A percentile compares a stretch with the other conserved stretches of the same genome.
Evolutionary conservation across 2,888 invertebrate genomes (phyloP).

Genomic region (Meliscaeva auricollis): DNA sequence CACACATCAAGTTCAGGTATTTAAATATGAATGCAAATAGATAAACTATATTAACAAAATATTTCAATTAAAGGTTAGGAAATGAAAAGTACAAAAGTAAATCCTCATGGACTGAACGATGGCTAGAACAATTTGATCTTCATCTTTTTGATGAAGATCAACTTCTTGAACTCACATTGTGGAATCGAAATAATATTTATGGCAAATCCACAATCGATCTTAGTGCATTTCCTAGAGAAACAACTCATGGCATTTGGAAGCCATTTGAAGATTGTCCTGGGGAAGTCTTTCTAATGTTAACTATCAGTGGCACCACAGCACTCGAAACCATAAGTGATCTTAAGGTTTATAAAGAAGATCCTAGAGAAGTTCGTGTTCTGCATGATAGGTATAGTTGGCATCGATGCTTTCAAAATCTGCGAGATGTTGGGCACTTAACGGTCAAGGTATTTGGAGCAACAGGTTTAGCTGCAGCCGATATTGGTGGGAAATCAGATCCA

Average conservation of each 20-base stretch:
- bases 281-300: slow-evolving; percentile 94
- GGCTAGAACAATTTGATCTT: slow-evolving; percentile 99
- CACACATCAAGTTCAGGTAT: slow-evolving; percentile 98
- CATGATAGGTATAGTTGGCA: slow-evolving; percentile 86
- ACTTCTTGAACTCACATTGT: slow-evolving; percentile 95
- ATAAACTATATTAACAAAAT: background rate
- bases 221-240: slow-evolving; percentile 92
- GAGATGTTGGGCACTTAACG: slow-evolving; percentile 96
- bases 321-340: slow-evolving; percentile 97
- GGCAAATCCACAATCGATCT: slow-evolving; percentile 94
- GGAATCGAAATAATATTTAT: slow-evolving; percentile 85
- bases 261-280: slow-evolving; percentile 94
- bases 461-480: slow-evolving; percentile 97
- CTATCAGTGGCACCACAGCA: slow-evolving; percentile 97
- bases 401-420: slow-evolving; percentile 89
- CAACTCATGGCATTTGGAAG: slow-evolving; percentile 95
- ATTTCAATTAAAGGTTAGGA: slow-evolving; percentile 89
- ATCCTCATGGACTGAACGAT: slow-evolving; percentile 93
- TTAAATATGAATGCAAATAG: slow-evolving; percentile 77
- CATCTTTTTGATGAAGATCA: slow-evolving; percentile 98
- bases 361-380: slow-evolving; percentile 88
- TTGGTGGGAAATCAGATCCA: slow-evolving; percentile 99
- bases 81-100: slow-evolving; percentile 99
- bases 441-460: slow-evolving; percentile 95
- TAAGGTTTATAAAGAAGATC: slow-evolving; percentile 92